phyloP scores from a whole-genome alignment of 64 coral and sea anemone species.

The Platygyra sinensis region DNA sequence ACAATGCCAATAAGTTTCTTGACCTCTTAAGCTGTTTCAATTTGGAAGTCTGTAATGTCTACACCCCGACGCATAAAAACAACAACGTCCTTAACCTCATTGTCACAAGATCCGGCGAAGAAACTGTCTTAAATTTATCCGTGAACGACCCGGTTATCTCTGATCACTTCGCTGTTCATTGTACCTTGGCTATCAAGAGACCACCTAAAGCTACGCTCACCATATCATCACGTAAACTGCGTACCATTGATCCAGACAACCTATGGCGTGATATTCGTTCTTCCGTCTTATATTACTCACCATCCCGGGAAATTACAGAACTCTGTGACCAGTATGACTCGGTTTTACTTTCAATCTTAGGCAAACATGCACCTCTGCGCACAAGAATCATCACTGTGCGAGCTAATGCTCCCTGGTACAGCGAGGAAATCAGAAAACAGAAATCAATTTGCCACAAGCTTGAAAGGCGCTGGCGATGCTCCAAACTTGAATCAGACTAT shows the following conservation, averaged over 20 bases:
- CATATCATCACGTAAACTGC: conserved; percentile 26
- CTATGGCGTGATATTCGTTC: conserved; percentile 13
- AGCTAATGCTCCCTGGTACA: conserved; percentile 41
- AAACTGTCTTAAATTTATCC: neutral
- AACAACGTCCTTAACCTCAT: conserved; percentile 33
- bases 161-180: conserved; percentile 56
- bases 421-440: conserved; percentile 22
- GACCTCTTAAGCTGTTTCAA: conserved; percentile 41
- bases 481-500: conserved; percentile 15
- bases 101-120: conserved; percentile 24
- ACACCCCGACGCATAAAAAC: conserved; percentile 23
- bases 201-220: conserved; percentile 5
- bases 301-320: conserved; percentile 16
- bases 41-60: neutral
- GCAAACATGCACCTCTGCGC: conserved; percentile 39
- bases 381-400: conserved; percentile 29
- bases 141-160: conserved; percentile 42
- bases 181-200: conserved; percentile 30
- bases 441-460: conserved; percentile 34
- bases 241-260: conserved; percentile 20
- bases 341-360: conserved; percentile 15
- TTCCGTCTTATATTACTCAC: conserved; percentile 7
- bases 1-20: too few relatives aligned
- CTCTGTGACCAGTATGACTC: conserved; percentile 51
- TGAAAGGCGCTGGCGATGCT: conserved; percentile 47